Evolutionary conservation across 2,113 vertebrate genomes (phyloP).

Genomic region (Laterallus jamaicensis): DNA sequence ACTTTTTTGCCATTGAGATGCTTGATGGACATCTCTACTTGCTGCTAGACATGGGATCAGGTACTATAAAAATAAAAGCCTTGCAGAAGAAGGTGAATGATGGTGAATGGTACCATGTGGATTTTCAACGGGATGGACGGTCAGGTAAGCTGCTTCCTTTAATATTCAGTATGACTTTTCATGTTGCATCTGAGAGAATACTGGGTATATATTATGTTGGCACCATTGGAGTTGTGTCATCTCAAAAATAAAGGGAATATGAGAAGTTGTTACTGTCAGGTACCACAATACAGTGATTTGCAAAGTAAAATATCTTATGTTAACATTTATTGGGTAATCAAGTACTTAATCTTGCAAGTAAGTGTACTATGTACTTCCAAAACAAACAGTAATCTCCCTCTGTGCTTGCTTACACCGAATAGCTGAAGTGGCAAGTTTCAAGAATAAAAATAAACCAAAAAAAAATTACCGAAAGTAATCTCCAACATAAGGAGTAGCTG

Average conservation of each 20-base stretch:
- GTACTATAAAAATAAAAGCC: conserved; percentile 94
- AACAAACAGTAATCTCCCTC: not conserved
- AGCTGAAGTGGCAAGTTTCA: conserved; percentile 5
- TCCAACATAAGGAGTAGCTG: not conserved
- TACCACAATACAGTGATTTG: conserved; percentile 13
- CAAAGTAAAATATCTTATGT: not conserved
- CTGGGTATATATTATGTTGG: not conserved
- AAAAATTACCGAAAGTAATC: not conserved
- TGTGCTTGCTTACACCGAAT: not conserved
- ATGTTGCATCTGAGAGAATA: not conserved
- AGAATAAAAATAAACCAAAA: not conserved
- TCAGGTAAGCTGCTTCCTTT: conserved; percentile 81
- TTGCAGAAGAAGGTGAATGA: conserved; percentile 97
- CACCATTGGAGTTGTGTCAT: not conserved
- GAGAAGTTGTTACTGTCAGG: not conserved
- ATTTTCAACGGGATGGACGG: conserved; percentile 95
- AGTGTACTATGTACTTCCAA: conserved; percentile 28
- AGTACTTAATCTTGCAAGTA: conserved; percentile 50
- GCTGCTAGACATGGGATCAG: conserved; percentile 96
- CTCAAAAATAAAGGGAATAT: not conserved
- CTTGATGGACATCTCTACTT: conserved; percentile 95
- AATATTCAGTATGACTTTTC: not conserved
- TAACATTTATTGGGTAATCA: conserved; percentile 38
- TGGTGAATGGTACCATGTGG: conserved; percentile 98
- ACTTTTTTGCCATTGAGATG: conserved; percentile 99